Conservation (phyloP, 1,140 invertebrate genomes). For the Cepaea nemoralis region DNA sequence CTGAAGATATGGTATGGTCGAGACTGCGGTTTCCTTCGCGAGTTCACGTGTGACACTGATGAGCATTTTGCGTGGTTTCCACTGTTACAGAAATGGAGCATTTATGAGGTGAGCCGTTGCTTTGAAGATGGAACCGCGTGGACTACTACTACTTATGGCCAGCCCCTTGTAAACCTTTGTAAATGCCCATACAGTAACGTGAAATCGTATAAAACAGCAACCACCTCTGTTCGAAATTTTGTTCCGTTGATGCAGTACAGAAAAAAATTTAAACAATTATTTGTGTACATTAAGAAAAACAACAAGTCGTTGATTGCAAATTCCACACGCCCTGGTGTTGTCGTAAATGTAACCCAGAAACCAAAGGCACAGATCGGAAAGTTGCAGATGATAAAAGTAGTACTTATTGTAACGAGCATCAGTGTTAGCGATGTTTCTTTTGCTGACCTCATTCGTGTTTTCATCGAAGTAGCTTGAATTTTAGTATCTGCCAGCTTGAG, state of each 20-base stretch:
- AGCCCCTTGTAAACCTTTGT: too few species aligned
- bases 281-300: background rate
- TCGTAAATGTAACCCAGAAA: background rate
- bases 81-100: too few species aligned
- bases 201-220: background rate
- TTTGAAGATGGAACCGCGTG: too few species aligned
- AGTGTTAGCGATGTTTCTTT: background rate
- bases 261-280: background rate
- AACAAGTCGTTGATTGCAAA: background rate
- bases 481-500: background rate
- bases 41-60: too few species aligned
- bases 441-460: background rate
- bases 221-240: background rate
- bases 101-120: too few species aligned
- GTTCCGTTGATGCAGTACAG: background rate
- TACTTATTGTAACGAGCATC: background rate
- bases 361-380: background rate
- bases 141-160: too few species aligned
- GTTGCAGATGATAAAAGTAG: background rate
- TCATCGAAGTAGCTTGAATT: background rate
- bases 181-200: too few species aligned
- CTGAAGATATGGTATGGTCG: too few species aligned
- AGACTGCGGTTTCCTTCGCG: too few species aligned
- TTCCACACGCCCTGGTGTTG: background rate
- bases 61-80: too few species aligned